These are phyloP conservation scores for Megathymus violae DNA, from an alignment of 1,140 invertebrate genomes.

Conservation along the genomic window DNA sequence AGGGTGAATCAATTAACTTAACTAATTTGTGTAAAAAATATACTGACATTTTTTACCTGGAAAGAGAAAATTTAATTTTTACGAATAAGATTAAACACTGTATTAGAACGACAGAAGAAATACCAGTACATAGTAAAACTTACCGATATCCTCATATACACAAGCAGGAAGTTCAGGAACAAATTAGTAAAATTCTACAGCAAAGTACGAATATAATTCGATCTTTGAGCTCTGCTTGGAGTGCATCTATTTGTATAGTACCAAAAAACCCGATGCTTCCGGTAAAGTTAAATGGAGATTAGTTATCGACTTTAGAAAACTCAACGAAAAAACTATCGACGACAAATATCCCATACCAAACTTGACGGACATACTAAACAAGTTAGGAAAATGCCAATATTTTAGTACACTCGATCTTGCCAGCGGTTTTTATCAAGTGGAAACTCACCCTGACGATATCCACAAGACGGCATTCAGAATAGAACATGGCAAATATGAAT, in stretches of 20 bases:
- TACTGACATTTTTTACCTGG: constrained; percentile 34
- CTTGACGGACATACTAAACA: constrained; percentile 31
- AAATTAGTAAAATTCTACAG: constrained; percentile 30
- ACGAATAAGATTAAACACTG: constrained; percentile 11
- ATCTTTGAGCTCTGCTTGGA: constrained; percentile 4
- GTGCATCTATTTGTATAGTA: neutral
- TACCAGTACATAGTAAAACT: constrained; percentile 19
- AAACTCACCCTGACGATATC: neutral
- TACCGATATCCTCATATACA: constrained; percentile 20
- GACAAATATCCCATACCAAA: constrained; percentile 31
- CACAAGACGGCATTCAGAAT: constrained; percentile 9
- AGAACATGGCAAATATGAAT: constrained; percentile 10
- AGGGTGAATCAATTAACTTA: neutral
- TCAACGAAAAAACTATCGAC: constrained; percentile 30
- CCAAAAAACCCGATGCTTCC: constrained; percentile 1
- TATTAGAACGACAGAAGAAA: constrained; percentile 23
- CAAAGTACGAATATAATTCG: constrained; percentile 26
- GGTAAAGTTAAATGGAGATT: constrained; percentile 8
- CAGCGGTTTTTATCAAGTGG: too few species aligned
- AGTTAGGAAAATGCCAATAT: constrained; percentile 24
- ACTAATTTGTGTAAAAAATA: neutral
- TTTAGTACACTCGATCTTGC: constrained; percentile 10
- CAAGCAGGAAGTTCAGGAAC: constrained; percentile 2
- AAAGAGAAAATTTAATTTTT: constrained; percentile 19
- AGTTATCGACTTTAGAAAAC: constrained; percentile 18